Percentiles rank a stretch among this genome's conserved stretches.
phyloP scores from a whole-genome alignment of 2,113 vertebrate genomes.

The human (Homo sapiens) region GRCh38 chr2:210260001-210260500 shows the following conservation, averaged over 20 bases:
- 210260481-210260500: background rate
- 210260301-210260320: background rate
- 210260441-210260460: background rate
- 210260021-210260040: background rate
- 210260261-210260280: background rate
- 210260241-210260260: background rate
- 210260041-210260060: background rate
- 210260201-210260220: background rate
- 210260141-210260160: background rate
- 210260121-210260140: background rate
- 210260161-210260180: background rate
- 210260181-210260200: background rate
- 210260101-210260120: background rate
- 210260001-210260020: background rate
- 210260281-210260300: background rate
- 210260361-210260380: background rate
- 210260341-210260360: background rate
- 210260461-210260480: background rate
- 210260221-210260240: background rate
- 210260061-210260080: background rate
- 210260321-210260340: background rate
- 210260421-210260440: background rate
- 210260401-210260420: background rate
- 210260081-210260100: background rate
- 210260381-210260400: conserved; percentile 14